These are phyloP conservation scores for Cotesia glomerata DNA, from an alignment of 1,140 invertebrate species.

Conservation along the genomic window DNA sequence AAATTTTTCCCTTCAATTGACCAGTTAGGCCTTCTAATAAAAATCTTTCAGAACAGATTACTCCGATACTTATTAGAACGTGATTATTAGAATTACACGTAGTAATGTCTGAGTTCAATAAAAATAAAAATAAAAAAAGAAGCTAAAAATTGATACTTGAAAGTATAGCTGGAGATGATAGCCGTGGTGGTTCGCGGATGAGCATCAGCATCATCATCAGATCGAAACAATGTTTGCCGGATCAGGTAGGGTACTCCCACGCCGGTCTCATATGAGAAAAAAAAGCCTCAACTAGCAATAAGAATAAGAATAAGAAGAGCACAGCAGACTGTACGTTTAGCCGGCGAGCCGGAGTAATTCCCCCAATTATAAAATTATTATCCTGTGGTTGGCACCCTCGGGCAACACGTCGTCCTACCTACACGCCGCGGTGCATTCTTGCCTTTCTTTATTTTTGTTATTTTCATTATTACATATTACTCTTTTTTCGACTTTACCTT, in stretches of 20 bases:
- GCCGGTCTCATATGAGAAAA: constrained; percentile 36
- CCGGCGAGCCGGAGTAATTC: constrained; percentile 59
- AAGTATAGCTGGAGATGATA: constrained; percentile 37
- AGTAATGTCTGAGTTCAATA: no score
- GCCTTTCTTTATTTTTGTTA: not conserved
- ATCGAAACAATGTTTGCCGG: constrained; percentile 56
- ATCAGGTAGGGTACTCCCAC: constrained; percentile 48
- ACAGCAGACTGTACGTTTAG: constrained; percentile 45
- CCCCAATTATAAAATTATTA: constrained; percentile 64
- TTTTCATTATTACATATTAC: constrained; percentile 27
- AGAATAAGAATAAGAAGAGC: constrained; percentile 17
- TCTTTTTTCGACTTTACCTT: not conserved
- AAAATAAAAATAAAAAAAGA: no score
- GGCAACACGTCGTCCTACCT: constrained; percentile 54
- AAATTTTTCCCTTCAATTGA: no score
- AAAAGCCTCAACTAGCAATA: no score
- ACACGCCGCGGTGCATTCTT: constrained; percentile 31
- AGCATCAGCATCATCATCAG: constrained; percentile 41
- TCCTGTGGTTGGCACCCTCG: constrained; percentile 62
- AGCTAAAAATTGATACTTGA: constrained; percentile 43
- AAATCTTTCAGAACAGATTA: no score
- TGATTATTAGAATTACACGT: no score
- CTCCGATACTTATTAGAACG: no score
- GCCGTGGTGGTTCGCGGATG: constrained; percentile 39
- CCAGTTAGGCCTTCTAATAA: no score